Conservation (phyloP, 1,140 invertebrate genomes). For the Cotesia vestalis region DNA sequence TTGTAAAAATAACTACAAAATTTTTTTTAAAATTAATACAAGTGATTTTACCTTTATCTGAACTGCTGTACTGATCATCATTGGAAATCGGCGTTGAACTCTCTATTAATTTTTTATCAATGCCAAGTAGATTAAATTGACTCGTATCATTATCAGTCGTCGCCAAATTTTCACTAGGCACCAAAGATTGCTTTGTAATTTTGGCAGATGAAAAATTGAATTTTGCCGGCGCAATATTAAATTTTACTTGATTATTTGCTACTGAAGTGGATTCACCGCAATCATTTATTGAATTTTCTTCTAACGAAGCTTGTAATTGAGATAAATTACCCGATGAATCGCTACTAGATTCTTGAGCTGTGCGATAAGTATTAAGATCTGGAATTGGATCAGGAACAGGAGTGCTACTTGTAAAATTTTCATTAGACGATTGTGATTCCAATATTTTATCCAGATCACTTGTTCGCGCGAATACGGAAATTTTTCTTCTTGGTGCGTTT, state of each 20-base stretch:
- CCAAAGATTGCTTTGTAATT: neutral
- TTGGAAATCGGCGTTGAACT: neutral
- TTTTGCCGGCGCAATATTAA: slow-evolving; percentile 14
- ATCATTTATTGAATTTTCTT: neutral
- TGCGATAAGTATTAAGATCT: neutral
- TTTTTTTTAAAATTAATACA: slow-evolving; percentile 2
- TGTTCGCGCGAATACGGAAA: slow-evolving; percentile 7
- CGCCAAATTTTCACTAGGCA: too few species aligned
- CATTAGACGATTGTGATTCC: neutral
- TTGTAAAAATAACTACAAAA: too few species aligned
- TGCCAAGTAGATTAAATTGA: neutral
- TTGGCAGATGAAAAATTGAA: neutral
- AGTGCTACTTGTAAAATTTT: slow-evolving; percentile 3
- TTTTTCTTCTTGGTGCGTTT: slow-evolving; percentile 14
- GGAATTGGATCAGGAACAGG: neutral
- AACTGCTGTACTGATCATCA: neutral
- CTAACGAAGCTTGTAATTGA: neutral
- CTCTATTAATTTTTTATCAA: neutral
- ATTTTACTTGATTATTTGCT: neutral
- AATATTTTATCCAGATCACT: slow-evolving; percentile 7
- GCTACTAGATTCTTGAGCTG: neutral
- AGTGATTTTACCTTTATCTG: neutral
- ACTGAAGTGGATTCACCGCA: neutral
- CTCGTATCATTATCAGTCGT: neutral
- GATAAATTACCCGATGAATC: slow-evolving; percentile 12